Percentiles rank a stretch among this genome's conserved stretches.
Evolutionary conservation across 2,113 vertebrate genomes (phyloP).

Genomic region (Malaclemys terrapin): DNA sequence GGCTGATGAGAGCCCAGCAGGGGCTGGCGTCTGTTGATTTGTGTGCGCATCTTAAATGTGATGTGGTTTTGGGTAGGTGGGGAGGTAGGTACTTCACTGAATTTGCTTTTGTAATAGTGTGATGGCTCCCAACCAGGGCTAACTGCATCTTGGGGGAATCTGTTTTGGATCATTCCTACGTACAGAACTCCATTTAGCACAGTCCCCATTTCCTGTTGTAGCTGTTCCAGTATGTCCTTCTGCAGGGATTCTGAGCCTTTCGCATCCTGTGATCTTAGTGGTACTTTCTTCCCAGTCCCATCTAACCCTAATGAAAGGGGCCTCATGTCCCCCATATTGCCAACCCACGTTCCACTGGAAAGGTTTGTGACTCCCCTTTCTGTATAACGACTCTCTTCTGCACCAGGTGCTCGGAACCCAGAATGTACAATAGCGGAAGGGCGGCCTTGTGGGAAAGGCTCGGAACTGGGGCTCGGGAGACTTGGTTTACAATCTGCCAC

Average conservation of each 20-base stretch:
- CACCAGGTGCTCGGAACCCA: neutral
- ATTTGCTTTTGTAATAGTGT: neutral
- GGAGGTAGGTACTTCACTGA: neutral
- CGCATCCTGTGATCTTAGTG: neutral
- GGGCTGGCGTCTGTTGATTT: neutral
- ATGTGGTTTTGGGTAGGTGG: neutral
- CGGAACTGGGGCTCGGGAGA: neutral
- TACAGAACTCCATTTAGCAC: neutral
- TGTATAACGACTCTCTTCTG: neutral
- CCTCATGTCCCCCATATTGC: neutral
- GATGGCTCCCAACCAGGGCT: neutral
- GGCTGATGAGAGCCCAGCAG: neutral
- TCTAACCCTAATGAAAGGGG: neutral
- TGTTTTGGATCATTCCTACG: too few species aligned
- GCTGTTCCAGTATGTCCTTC: neutral
- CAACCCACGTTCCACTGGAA: neutral
- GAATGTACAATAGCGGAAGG: neutral
- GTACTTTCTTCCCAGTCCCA: neutral
- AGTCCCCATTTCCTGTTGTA: neutral
- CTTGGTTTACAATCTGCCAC: neutral
- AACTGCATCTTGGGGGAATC: neutral
- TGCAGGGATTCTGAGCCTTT: neutral
- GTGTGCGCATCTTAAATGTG: neutral
- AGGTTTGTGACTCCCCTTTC: neutral
- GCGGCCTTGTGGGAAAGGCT: neutral